Conservation (phyloP, 2,797 vertebrate genomes). For the Hippopotamyrus pictus region DNA sequence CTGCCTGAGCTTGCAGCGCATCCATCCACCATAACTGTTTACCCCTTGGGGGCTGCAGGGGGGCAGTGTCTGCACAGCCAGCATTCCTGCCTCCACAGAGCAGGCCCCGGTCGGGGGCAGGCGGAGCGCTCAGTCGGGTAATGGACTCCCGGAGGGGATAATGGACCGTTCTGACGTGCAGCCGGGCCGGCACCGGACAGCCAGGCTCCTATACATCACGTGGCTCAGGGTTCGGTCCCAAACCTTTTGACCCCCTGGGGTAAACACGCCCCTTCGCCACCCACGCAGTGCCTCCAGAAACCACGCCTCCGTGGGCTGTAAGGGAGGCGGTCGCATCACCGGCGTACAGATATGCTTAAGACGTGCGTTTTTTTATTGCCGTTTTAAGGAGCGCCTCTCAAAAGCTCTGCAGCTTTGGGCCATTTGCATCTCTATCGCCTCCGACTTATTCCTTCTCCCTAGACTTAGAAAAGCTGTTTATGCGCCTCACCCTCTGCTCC, state of each 20-base stretch:
- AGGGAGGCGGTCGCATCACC: background rate
- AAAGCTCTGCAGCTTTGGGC: background rate
- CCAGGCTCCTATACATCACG: background rate
- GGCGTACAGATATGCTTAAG: background rate
- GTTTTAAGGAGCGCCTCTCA: background rate
- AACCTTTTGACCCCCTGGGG: background rate
- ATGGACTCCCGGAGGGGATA: background rate
- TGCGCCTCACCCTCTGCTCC: background rate
- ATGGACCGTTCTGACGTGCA: background rate
- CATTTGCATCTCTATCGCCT: background rate
- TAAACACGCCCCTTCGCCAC: background rate
- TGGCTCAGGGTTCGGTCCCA: background rate
- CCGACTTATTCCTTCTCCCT: background rate
- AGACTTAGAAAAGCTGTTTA: slow-evolving; percentile 18
- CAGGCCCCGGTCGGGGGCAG: background rate
- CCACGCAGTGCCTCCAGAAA: background rate
- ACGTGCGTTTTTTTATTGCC: background rate
- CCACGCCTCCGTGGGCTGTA: background rate
- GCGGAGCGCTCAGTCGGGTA: background rate
- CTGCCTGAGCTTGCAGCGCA: background rate
- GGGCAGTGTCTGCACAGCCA: background rate
- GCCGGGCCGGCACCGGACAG: background rate
- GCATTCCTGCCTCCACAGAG: background rate
- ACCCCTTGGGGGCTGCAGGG: background rate
- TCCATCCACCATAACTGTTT: slow-evolving; percentile 4